Evolutionary conservation across 2,797 vertebrate species (phyloP), one percentile per base, ranked within the genome.

Genomic region (Sus cebifrons): DNA sequence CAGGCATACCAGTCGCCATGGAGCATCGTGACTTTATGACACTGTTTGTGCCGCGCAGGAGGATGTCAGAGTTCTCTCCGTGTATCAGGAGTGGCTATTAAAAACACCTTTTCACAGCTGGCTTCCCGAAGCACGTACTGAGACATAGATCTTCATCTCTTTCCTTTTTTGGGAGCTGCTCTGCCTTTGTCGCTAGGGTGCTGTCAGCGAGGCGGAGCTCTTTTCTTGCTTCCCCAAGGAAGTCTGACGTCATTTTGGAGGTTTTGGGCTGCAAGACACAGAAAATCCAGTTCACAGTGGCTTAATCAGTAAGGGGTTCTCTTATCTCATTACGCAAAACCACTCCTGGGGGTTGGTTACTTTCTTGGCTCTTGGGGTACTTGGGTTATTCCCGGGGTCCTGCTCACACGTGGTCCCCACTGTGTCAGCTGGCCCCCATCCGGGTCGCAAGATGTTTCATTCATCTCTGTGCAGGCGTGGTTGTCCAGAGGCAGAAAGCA

Each of bases 91-190:
- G 27, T 95, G 49, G 29, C 75, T 96, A 67, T 87, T 97, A 94
- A 96, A 93, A 94, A 52, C 94, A 95, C 65, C 81, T 92, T 90
- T 96, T 95, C 94, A 93, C 29, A 91, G 78, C 88, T 96, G 23
- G 18, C 89, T 97, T 85, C 82, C 75, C 64, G 70, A 70, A 83
- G 85, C 32, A 93, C 12, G 91, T 79, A 56, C 1, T 94, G 68
- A 68, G 68, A 97, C 92, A 86, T 88, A 94, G 94, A 84, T 95
- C 82, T 77, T 78, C 23, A 15, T 83, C 49, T 96, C 64, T 91
- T 73, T 91, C 32, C 40, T 67, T 62, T 96, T 49, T 92, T 79
- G 40, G 40, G 40, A 58, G 29, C 36, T 70, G 15, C 62, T 84
- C 6, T 71, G 82, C 67, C 84, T 89, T 71, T 71, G 5, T 97